Evolutionary conservation across 2,888 invertebrate genomes (phyloP).

Genomic region (Cheilosia scutellata): DNA sequence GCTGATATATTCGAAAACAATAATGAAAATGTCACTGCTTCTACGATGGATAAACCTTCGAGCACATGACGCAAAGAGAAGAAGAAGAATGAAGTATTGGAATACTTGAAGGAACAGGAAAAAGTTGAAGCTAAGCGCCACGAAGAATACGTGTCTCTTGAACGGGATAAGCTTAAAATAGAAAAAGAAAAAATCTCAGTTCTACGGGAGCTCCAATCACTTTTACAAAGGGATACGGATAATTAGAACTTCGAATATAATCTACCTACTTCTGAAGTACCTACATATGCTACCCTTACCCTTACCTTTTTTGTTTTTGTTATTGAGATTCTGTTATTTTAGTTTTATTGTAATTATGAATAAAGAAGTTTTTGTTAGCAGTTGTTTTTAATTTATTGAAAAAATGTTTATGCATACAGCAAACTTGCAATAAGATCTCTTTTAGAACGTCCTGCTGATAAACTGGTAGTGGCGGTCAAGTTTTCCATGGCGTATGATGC

Average conservation of each 20-base stretch:
- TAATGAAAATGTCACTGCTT: not conserved
- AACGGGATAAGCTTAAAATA: slow-evolving; percentile 6
- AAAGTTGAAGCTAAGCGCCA: slow-evolving; percentile 12
- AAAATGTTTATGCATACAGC: not conserved
- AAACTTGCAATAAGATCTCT: not conserved
- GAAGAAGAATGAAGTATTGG: slow-evolving; percentile 11
- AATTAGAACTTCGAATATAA: slow-evolving; percentile 1
- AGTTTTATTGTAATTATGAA: no score
- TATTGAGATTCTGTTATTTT: no score
- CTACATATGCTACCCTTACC: not conserved
- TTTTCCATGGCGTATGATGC: no score
- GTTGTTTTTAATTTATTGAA: no score
- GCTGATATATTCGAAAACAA: slow-evolving; percentile 13
- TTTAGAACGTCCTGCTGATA: slow-evolving; percentile 10
- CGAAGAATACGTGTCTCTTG: slow-evolving; percentile 11
- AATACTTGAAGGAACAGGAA: slow-evolving; percentile 8
- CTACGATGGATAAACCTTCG: not conserved
- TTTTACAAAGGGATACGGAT: not conserved
- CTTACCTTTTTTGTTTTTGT: not conserved
- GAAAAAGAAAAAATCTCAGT: not conserved
- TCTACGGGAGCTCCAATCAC: not conserved
- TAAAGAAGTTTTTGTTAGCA: no score
- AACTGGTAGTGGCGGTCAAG: not conserved
- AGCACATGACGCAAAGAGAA: slow-evolving; percentile 4
- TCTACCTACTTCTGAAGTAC: not conserved